A percentile compares a stretch with the other conserved stretches of the same genome.
These are phyloP conservation scores for Sarcophaga subvicina DNA, from an alignment of 2,888 invertebrate genomes.

Conservation along the genomic window DNA sequence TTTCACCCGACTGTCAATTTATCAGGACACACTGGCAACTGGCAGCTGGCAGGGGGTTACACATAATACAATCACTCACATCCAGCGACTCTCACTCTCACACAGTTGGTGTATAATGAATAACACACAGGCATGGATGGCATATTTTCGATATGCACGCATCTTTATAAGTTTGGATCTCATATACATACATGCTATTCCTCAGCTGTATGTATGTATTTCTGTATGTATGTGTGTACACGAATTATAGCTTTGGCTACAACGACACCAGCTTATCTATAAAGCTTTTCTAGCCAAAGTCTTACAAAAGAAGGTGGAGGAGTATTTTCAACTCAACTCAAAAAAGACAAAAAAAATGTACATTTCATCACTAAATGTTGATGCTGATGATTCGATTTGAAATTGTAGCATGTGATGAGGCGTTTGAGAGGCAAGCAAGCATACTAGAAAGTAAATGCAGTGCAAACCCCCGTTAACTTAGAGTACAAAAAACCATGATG, in stretches of 20 bases:
- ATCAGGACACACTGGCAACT: slow-evolving; percentile 61
- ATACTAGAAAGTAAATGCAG: neutral
- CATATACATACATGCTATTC: no score
- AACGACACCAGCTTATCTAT: slow-evolving; percentile 55
- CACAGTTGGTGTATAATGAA: no score
- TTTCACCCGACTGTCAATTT: slow-evolving; percentile 74
- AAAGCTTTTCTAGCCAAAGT: slow-evolving; percentile 4
- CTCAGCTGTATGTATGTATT: neutral
- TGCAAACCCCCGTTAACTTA: slow-evolving; percentile 24
- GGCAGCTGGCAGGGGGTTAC: slow-evolving; percentile 28
- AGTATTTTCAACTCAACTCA: neutral
- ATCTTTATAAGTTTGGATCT: neutral
- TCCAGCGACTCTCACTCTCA: no score
- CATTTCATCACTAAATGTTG: slow-evolving; percentile 55
- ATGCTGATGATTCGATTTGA: slow-evolving; percentile 64
- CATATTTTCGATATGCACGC: slow-evolving; percentile 27
- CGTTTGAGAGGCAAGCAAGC: neutral
- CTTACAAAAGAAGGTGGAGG: slow-evolving; percentile 15
- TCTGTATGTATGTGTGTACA: neutral
- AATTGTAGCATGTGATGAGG: slow-evolving; percentile 38
- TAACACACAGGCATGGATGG: no score
- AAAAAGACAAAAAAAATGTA: slow-evolving; percentile 5
- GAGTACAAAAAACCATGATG: no score
- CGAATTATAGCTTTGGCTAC: slow-evolving; percentile 47
- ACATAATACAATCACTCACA: slow-evolving; percentile 4